Evolutionary conservation across 2,888 invertebrate species (phyloP), one percentile per base, ranked within the genome.

Genomic region (Erebia aethiops): DNA sequence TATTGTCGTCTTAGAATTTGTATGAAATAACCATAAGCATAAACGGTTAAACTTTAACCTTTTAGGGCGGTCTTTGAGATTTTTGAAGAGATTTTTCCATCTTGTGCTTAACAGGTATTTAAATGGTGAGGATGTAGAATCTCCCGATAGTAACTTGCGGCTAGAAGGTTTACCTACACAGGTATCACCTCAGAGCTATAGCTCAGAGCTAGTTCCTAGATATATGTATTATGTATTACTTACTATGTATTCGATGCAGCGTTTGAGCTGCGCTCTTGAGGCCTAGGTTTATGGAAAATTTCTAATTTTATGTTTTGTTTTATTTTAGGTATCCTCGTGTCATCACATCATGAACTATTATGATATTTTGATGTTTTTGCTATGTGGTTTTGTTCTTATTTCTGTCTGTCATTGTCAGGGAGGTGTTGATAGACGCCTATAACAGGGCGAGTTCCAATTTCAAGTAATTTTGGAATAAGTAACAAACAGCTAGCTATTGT

Each of bases 311-410:
- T 35, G 35, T 35, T 58, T 35, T 21, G 43, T 61, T 61, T 16
- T 46, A 41, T 79, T 81, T 81, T 83, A 80, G 81, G 84, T 84
- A 84, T 84, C 80, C 77, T 79, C 79, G 81, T 82, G 85, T 85
- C 85, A 80, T 81, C 84, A 82, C 80, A 77, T 35, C 35, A 35
- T 35, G 35, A 35, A 35, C 35, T 35, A 35, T 35, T 26, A 26
- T 4, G 7, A 35, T 35, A 35, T 35, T 35, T 35, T 35, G 35
- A 35, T 35, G 35, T 35, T 35, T 35, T 26, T 26, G 26, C 3
- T 26, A 26, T 26, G 85, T 84, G 78, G 83, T 84, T 84, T 84
- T 86, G 80, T 82, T 81, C 84, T 81, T 88, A 89, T 90, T 90
- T 89, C 80, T 67, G 86, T 83, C 77, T 78, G 78, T 79, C 69